Conservation (phyloP, 1,140 invertebrate species). For the Anagrus nilaparvatae region DNA sequence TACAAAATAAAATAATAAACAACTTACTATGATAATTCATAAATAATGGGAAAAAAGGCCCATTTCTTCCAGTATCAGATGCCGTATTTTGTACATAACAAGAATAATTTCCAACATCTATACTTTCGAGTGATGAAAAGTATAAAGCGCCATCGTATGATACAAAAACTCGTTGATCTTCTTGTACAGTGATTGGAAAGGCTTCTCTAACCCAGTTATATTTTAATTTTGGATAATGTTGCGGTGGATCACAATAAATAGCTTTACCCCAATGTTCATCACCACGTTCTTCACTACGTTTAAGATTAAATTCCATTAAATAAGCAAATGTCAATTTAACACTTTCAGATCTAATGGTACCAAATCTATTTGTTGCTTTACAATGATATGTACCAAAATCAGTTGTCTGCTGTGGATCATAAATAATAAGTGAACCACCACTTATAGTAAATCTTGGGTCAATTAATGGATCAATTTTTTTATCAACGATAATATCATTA, state of each 20-base stretch:
- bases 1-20: constrained; percentile 4
- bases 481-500: constrained; percentile 59
- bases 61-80: constrained; percentile 76
- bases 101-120: constrained; percentile 84
- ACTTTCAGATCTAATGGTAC: constrained; percentile 78
- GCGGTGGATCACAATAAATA: constrained; percentile 86
- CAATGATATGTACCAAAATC: constrained; percentile 89
- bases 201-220: constrained; percentile 84
- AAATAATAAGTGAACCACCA: constrained; percentile 84
- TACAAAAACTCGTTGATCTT: constrained; percentile 89
- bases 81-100: constrained; percentile 84
- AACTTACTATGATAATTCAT: constrained; percentile 74
- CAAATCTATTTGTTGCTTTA: constrained; percentile 79
- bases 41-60: constrained; percentile 77
- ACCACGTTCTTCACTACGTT: constrained; percentile 70
- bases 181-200: constrained; percentile 87
- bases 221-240: constrained; percentile 74
- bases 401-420: constrained; percentile 61
- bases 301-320: constrained; percentile 84
- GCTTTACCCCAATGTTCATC: constrained; percentile 90
- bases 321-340: constrained; percentile 82
- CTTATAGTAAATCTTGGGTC: constrained; percentile 77
- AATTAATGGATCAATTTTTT: constrained; percentile 63
- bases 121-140: constrained; percentile 84
- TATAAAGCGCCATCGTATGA: constrained; percentile 89